A percentile compares a stretch with the other conserved stretches of the same genome.
phyloP scores from a whole-genome alignment of 2,888 invertebrate species.

The Crepidodera aurea region DNA sequence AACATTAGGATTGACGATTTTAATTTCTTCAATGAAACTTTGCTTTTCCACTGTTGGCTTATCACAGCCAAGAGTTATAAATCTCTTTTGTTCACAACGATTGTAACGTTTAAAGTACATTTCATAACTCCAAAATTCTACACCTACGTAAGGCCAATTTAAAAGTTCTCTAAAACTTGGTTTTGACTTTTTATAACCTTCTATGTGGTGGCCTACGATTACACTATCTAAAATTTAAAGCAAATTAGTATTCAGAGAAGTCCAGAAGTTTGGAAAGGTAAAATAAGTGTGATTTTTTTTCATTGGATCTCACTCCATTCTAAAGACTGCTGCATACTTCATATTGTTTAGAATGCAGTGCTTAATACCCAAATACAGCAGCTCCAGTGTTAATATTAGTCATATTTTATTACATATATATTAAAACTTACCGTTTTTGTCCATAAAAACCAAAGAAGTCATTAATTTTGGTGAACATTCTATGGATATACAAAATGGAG shows the following conservation, averaged over 20 bases:
- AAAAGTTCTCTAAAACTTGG: conserved; percentile 40
- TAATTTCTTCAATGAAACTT: conserved; percentile 40
- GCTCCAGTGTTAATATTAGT: too few species aligned
- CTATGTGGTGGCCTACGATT: conserved; percentile 40
- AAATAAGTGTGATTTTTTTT: too few species aligned
- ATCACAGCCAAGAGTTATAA: conserved; percentile 36
- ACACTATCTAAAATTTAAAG: conserved; percentile 43
- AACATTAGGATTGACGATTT: conserved; percentile 33
- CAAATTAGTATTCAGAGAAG: too few species aligned
- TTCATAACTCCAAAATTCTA: conserved; percentile 41
- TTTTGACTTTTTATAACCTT: conserved; percentile 32
- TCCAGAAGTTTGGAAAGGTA: too few species aligned
- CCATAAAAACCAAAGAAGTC: conserved; percentile 43
- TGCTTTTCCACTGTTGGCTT: conserved; percentile 25
- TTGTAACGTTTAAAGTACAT: conserved; percentile 42
- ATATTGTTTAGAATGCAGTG: too few species aligned
- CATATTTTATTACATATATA: too few species aligned
- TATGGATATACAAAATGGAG: conserved; percentile 45
- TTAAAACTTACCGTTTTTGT: conserved; percentile 26
- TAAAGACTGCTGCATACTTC: too few species aligned
- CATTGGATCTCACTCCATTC: too few species aligned
- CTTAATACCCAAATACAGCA: too few species aligned
- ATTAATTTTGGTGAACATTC: conserved; percentile 37
- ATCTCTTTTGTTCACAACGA: conserved; percentile 38
- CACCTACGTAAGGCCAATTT: conserved; percentile 45